A percentile compares a stretch with the other conserved stretches of the same genome.
Conservation (phyloP, 2,888 invertebrate genomes). For the Lasioglossum malachurum region DNA sequence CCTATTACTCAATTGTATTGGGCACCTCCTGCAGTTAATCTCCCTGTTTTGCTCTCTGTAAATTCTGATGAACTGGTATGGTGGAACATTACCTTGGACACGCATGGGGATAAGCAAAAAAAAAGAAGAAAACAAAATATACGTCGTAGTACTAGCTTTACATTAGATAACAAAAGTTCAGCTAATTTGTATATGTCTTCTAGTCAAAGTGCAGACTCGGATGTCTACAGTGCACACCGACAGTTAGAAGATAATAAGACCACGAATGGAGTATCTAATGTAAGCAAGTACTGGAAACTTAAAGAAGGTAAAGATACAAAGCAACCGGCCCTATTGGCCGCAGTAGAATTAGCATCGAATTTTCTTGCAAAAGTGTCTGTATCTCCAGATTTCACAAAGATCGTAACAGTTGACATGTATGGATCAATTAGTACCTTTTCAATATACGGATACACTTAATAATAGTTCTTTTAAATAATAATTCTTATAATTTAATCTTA, state of each 20-base stretch:
- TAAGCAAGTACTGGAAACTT: conserved; percentile 73
- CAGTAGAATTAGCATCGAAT: conserved; percentile 78
- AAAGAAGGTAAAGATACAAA: conserved; percentile 75
- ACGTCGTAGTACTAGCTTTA: conserved; percentile 71
- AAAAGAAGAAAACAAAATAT: conserved; percentile 75
- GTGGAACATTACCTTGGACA: conserved; percentile 78
- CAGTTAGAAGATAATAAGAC: conserved; percentile 18
- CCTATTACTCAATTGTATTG: conserved; percentile 79
- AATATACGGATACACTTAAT: conserved; percentile 65
- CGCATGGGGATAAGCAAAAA: conserved; percentile 62
- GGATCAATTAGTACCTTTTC: conserved; percentile 79
- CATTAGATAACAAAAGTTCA: conserved; percentile 56
- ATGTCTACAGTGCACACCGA: conserved; percentile 36
- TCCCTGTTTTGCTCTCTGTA: conserved; percentile 79
- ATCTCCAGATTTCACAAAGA: conserved; percentile 81
- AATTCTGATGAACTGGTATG: conserved; percentile 79
- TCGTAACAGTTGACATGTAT: conserved; percentile 80
- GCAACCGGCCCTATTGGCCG: conserved; percentile 74
- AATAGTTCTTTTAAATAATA: conserved; percentile 4
- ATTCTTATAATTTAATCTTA: conserved; percentile 25
- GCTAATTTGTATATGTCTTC: conserved; percentile 56
- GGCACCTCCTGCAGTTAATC: conserved; percentile 74
- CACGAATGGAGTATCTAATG: conserved; percentile 17
- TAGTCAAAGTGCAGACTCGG: conserved; percentile 64
- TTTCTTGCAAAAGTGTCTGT: conserved; percentile 78